Evolutionary conservation across 1,140 invertebrate species (phyloP).

Genomic region (Paracyclopina nana): DNA sequence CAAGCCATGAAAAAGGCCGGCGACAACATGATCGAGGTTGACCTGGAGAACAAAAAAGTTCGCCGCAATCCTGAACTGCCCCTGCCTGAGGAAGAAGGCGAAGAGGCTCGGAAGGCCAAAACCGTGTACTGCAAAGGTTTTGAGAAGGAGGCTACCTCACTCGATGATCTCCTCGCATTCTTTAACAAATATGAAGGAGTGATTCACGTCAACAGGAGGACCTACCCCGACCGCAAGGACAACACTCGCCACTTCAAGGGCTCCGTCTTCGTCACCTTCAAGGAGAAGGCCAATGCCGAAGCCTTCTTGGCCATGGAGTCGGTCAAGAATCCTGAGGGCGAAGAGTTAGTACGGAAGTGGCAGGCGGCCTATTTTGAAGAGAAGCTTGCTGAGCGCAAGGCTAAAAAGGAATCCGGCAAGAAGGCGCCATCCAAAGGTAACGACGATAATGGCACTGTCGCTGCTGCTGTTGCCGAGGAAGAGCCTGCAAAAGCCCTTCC

Average conservation of each 20-base stretch:
- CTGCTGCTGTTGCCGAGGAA: conserved; percentile 22
- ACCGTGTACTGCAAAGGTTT: conserved; percentile 79
- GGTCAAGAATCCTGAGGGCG: conserved; percentile 46
- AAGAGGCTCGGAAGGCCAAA: conserved; percentile 52
- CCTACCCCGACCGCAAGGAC: conserved; percentile 38
- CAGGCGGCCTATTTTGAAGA: conserved; percentile 30
- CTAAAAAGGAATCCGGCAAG: background rate
- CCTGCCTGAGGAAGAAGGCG: conserved; percentile 57
- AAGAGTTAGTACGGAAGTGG: conserved; percentile 45
- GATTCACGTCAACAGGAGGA: conserved; percentile 50
- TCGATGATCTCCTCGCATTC: conserved; percentile 50
- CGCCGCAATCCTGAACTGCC: conserved; percentile 50
- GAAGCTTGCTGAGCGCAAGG: background rate
- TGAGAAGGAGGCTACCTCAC: conserved; percentile 35
- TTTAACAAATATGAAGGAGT: conserved; percentile 45
- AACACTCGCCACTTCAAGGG: conserved; percentile 55
- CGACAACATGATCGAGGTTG: conserved; percentile 47
- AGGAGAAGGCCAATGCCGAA: conserved; percentile 47
- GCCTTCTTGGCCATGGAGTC: conserved; percentile 38
- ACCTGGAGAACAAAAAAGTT: conserved; percentile 58
- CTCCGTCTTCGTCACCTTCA: conserved; percentile 65
- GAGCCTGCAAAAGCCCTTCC: too few species aligned
- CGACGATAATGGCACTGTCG: conserved; percentile 11
- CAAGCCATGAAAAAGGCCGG: conserved; percentile 50
- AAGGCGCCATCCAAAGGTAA: conserved; percentile 21